These are phyloP conservation scores for Monochamus alternatus DNA, from an alignment of 2,888 invertebrate species.

Conservation along the genomic window DNA sequence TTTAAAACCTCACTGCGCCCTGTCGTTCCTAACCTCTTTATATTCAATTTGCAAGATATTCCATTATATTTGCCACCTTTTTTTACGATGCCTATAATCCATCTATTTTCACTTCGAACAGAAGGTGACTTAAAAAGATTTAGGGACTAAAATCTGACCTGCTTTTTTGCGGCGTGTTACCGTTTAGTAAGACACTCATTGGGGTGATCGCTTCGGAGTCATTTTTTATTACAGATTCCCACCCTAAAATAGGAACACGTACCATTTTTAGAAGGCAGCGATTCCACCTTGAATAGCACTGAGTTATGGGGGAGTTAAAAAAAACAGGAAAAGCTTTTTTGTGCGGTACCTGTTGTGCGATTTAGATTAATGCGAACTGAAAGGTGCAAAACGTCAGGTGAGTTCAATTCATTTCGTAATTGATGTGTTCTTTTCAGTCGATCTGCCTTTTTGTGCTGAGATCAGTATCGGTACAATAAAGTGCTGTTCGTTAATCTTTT, in stretches of 20 bases:
- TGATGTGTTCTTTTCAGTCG: constrained; percentile 45
- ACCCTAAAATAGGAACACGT: constrained; percentile 56
- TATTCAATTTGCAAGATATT: constrained; percentile 32
- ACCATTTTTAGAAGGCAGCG: constrained; percentile 57
- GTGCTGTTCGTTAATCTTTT: not conserved
- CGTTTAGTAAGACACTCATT: constrained; percentile 51
- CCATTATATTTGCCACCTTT: constrained; percentile 35
- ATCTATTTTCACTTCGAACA: constrained; percentile 15
- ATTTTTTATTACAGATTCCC: constrained; percentile 63
- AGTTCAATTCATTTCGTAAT: constrained; percentile 49
- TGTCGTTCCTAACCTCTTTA: constrained; percentile 17
- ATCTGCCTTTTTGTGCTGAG: constrained; percentile 13
- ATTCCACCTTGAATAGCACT: constrained; percentile 20
- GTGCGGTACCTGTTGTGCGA: constrained; percentile 57
- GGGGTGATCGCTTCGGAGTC: constrained; percentile 61
- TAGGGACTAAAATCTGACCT: constrained; percentile 43
- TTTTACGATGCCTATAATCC: constrained; percentile 28
- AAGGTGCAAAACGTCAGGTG: constrained; percentile 60
- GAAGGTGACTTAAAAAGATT: constrained; percentile 20
- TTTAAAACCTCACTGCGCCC: constrained; percentile 16
- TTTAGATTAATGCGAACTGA: constrained; percentile 46
- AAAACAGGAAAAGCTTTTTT: constrained; percentile 60
- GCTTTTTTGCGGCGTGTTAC: constrained; percentile 67
- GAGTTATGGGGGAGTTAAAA: constrained; percentile 42
- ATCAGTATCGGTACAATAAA: not conserved